Base-by-base conservation (phyloP, 2,113 vertebrate species). In the Hippocampus abdominalis region DNA sequence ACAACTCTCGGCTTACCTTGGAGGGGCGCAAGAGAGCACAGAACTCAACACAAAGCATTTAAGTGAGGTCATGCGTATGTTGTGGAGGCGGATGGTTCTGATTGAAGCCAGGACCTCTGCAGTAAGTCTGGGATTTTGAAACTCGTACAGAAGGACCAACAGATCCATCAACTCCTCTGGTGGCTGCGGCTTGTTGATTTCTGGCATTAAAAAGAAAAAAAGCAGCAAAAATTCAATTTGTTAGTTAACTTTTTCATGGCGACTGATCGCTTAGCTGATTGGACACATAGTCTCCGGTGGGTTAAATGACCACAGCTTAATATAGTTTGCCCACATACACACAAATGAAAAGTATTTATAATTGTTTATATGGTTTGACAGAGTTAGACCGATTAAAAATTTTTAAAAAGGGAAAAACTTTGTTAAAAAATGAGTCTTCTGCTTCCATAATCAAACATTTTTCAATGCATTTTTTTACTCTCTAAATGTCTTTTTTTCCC, bases 71-170 rank as follows among this genome's bases (percentile, higher is more conserved):
- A 99, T 96, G 56, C 92, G 94, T 74, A 98, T 91, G 0, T 91
- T 92, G 0, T 91, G 85, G 66, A 98, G 93, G 68, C 92, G 85
- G 82, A 99, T 84, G 18, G 76, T 71, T 46, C 84, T 91, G 49
- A 98, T 90, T 21, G 94, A 94, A 64, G 90, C 80, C 68, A 99
- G 20, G 68, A 98, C 93, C 79, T 97, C 94, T 0, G 94, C 93
- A 0, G 94, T 95, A 79, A 98, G 94, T 66, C 90, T 89, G 75
- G 94, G 94, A 15, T 97, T 98, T 90, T 99, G 97, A 86, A 99
- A 95, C 92, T 99, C 96, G 0, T 96, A 97, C 36, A 98, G 91
- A 66, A 98, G 95, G 74, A 98, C 93, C 65, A 98, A 92, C 54
- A 98, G 92, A 78, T 99, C 97, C 89, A 99, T 94, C 70, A 97